phyloP scores from a whole-genome alignment of 1,140 invertebrate species.

The Aethina tumida region DNA sequence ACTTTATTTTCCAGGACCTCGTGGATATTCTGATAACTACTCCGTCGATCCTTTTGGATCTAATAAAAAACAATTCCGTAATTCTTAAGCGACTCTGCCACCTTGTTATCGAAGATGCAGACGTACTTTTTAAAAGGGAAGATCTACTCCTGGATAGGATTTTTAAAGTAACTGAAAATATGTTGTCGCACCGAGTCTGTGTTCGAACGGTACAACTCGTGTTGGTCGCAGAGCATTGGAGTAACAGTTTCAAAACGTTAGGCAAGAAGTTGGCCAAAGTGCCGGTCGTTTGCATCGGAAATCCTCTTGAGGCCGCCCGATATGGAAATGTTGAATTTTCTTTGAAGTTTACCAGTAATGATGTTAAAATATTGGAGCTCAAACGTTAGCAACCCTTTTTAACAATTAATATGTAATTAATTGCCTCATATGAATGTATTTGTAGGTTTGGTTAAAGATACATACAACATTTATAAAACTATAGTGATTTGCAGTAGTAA shows the following conservation, averaged over 20 bases:
- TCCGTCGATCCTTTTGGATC: conserved; percentile 15
- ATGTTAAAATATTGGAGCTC: conserved; percentile 13
- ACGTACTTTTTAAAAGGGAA: conserved; percentile 18
- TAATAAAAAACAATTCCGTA: conserved; percentile 18
- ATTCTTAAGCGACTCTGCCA: conserved; percentile 30
- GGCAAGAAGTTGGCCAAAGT: conserved; percentile 17
- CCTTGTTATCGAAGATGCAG: conserved; percentile 26
- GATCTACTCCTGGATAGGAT: conserved; percentile 16
- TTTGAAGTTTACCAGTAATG: conserved; percentile 17
- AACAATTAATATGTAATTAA: too few species aligned
- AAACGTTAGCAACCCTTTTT: conserved; percentile 13
- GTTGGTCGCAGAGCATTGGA: conserved; percentile 24
- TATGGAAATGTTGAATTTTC: conserved; percentile 25
- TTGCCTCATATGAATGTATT: conserved; percentile 3
- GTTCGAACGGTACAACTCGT: conserved; percentile 25
- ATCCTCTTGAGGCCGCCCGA: conserved; percentile 27
- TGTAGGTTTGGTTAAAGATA: conserved; percentile 23
- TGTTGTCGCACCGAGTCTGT: conserved; percentile 17
- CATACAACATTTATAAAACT: conserved; percentile 20
- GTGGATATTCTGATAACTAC: conserved; percentile 27
- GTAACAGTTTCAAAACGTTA: conserved; percentile 20
- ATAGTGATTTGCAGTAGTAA: conserved; percentile 26
- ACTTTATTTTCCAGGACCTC: conserved; percentile 16
- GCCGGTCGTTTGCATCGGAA: conserved; percentile 27
- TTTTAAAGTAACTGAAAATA: conserved; percentile 18